phyloP scores from a whole-genome alignment of 2,888 invertebrate genomes.

The Pasiphila rectangulata region DNA sequence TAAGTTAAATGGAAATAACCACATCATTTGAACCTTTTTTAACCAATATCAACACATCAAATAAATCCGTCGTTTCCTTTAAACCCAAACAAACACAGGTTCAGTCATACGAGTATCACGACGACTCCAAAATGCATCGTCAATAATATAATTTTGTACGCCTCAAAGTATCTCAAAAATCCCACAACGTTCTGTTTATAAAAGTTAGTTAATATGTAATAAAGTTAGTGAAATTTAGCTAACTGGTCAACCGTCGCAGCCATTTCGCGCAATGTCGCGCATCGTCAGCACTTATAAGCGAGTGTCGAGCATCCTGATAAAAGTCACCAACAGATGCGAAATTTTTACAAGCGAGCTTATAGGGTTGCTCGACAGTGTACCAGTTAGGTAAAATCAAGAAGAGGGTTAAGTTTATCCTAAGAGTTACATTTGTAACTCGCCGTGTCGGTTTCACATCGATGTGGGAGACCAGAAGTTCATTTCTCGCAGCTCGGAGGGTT shows the following conservation, averaged over 20 bases:
- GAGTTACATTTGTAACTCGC: constrained; percentile 25
- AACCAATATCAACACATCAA: constrained; percentile 2
- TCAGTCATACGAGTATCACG: constrained; percentile 2
- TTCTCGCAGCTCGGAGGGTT: constrained; percentile 85
- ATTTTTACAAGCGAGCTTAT: too few species aligned
- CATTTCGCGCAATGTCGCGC: too few species aligned
- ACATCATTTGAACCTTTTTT: background rate
- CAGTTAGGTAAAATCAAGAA: constrained; percentile 1
- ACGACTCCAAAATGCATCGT: constrained; percentile 1
- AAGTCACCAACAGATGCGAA: too few species aligned
- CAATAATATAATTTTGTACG: constrained; percentile 9
- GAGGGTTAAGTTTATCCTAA: constrained; percentile 14
- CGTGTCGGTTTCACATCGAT: constrained; percentile 83
- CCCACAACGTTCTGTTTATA: background rate
- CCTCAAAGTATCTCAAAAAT: constrained; percentile 2
- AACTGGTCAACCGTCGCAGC: too few species aligned
- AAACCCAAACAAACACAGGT: background rate
- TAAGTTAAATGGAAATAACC: constrained; percentile 8
- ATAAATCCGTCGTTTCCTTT: constrained; percentile 11
- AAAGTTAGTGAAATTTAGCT: constrained; percentile 18
- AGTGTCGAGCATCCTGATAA: too few species aligned
- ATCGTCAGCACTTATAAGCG: too few species aligned
- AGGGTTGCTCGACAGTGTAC: too few species aligned
- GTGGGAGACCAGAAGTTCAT: constrained; percentile 94
- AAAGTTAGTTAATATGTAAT: constrained; percentile 16